Base-by-base conservation (phyloP, 2,113 vertebrate species). In the Nesogale talazaci region DNA sequence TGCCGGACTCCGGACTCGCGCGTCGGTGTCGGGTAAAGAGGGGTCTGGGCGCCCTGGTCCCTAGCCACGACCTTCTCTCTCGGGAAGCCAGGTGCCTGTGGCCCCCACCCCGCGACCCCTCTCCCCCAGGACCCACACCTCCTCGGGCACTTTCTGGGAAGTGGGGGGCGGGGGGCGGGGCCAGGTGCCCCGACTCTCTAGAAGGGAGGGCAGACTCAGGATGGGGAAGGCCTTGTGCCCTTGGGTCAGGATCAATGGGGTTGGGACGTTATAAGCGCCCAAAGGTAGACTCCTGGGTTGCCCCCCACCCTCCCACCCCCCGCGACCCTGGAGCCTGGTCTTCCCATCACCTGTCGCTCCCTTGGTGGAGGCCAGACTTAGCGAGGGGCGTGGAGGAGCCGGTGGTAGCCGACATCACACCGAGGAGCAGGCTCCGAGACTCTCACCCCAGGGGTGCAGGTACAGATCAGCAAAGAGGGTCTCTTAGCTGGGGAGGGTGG, bases 21-120 rank as follows among this genome's bases (percentile, higher is more conserved):
- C n/a, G 27, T 6, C 82, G 1, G 85, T 79, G 95, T 72, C 93
- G 8, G 82, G 91, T 94, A 93, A 85, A 72, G 46, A 6, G 42
- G 42, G 25, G 17, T 3, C 59, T 38, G 14, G 75, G 8, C 6
- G 67, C 23, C 2, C 27, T 10, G 31, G 85, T 9, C n/a, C 59
- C 74, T 57, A 29, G 56, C 29, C 83, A 78, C 0, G 72, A 46
- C n/a, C n/a, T n/a, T n/a, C n/a, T 67, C n/a, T 84, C 40, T 69
- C 38, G 0, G 46, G 70, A 19, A 59, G 11, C 46, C 74, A 17
- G 61, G 69, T 7, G 2, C 52, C 63, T 9, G 56, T 72, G 40
- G 40, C 7, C 57, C 29, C 22, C 69, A 1, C 76, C 29, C 38
- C 2, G 56, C 52, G 57, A n/a, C 12, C 40, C 3, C 65, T 20